Evolutionary conservation across 2,797 vertebrate genomes (phyloP).

Genomic region (Toxotes lorentzi): DNA sequence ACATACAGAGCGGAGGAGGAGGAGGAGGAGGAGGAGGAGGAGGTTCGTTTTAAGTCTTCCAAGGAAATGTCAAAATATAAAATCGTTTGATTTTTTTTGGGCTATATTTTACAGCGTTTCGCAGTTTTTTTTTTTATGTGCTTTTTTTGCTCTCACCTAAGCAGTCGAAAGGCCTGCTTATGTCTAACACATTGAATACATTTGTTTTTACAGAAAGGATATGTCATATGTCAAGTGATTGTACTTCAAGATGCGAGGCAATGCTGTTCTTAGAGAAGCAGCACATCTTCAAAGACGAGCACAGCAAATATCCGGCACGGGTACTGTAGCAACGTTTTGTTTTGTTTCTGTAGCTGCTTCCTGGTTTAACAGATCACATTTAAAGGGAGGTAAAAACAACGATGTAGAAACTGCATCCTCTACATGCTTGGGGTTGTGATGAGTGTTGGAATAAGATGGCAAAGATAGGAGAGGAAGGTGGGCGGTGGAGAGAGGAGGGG

Average conservation of each 20-base stretch:
- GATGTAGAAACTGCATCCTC: constrained; percentile 24
- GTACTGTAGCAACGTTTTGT: constrained; percentile 40
- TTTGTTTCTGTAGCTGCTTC: constrained; percentile 43
- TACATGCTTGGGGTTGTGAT: background rate
- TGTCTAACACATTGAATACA: background rate
- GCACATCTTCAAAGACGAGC: constrained; percentile 26
- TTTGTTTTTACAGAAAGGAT: background rate
- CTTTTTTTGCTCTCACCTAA: background rate
- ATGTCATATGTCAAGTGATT: constrained; percentile 9
- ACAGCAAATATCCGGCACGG: constrained; percentile 41
- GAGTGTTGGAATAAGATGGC: constrained; percentile 26
- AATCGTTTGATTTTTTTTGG: background rate
- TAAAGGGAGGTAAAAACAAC: constrained; percentile 19
- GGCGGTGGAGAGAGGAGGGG: background rate
- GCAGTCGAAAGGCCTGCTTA: background rate
- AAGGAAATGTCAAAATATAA: background rate
- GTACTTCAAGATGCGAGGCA: background rate
- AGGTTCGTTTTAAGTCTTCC: background rate
- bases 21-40: background rate
- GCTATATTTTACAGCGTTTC: background rate
- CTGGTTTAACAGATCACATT: constrained; percentile 51
- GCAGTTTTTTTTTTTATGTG: background rate
- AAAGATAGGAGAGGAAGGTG: constrained; percentile 23
- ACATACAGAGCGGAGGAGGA: background rate
- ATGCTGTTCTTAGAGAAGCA: constrained; percentile 42